Percentiles rank a stretch among this genome's conserved stretches.
Evolutionary conservation across 2,888 invertebrate genomes (phyloP).

Genomic region (Hirtodrosophila trivittata): DNA sequence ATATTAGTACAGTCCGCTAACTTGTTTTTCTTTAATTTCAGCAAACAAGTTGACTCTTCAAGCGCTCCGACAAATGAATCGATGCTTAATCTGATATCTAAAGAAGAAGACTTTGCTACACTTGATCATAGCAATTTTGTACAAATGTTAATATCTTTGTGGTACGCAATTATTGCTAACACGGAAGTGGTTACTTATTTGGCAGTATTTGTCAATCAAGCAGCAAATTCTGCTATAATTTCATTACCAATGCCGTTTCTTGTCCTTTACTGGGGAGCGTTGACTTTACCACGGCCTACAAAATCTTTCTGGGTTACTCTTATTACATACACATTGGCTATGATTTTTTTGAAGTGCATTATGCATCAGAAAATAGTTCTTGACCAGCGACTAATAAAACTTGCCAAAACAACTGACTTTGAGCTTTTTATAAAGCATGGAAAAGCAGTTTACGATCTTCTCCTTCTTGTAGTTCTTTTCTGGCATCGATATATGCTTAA

Average conservation of each 20-base stretch:
- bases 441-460: slow-evolving; percentile 95
- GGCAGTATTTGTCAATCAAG: slow-evolving; percentile 96
- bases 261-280: slow-evolving; percentile 98
- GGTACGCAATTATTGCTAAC: slow-evolving; percentile 83
- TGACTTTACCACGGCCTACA: slow-evolving; percentile 96
- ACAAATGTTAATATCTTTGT: slow-evolving; percentile 76
- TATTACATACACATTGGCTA: slow-evolving; percentile 98
- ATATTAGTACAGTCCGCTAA: not conserved
- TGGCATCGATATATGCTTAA: slow-evolving; percentile 91
- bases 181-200: slow-evolving; percentile 97
- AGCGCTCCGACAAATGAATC: slow-evolving; percentile 6
- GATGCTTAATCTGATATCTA: not conserved
- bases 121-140: slow-evolving; percentile 81
- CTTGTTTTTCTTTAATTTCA: too few species aligned
- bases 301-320: slow-evolving; percentile 99
- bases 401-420: slow-evolving; percentile 92
- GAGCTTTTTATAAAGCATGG: slow-evolving; percentile 93
- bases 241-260: slow-evolving; percentile 96
- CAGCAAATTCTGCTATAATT: slow-evolving; percentile 93
- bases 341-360: slow-evolving; percentile 96
- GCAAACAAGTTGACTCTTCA: slow-evolving; percentile 34
- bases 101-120: slow-evolving; percentile 81
- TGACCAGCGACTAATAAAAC: slow-evolving; percentile 91
- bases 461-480: slow-evolving; percentile 95
- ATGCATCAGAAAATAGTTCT: slow-evolving; percentile 97